phyloP scores from a whole-genome alignment of 2,113 vertebrate genomes.

The Neopipo cinnamomea region DNA sequence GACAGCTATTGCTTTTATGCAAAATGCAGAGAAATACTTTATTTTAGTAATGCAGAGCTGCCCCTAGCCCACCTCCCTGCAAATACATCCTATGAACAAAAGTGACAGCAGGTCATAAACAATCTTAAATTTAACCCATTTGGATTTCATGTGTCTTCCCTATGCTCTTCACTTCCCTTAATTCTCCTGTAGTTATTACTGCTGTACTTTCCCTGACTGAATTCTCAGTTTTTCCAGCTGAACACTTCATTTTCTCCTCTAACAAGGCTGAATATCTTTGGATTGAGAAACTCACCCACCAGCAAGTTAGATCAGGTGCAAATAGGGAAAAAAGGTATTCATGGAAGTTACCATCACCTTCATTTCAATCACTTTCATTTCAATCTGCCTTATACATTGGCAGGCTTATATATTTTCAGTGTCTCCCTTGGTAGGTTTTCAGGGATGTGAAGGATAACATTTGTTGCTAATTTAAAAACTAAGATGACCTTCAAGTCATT shows the following conservation, averaged over 20 bases:
- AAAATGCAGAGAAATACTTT: neutral
- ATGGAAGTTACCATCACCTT: neutral
- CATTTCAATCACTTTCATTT: neutral
- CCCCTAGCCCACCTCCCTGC: fast-evolving
- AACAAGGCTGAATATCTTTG: neutral
- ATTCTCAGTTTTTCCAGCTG: neutral
- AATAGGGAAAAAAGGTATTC: neutral
- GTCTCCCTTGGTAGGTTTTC: neutral
- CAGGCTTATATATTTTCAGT: neutral
- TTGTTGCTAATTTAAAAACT: neutral
- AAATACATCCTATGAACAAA: neutral
- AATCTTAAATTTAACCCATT: neutral
- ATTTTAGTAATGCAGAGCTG: neutral
- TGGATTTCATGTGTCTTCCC: neutral
- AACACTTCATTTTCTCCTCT: neutral
- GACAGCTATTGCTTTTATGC: neutral
- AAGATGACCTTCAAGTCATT: neutral
- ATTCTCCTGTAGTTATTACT: neutral
- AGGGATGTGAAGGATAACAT: neutral
- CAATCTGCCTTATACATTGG: neutral
- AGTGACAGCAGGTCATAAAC: neutral
- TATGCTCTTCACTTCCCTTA: neutral
- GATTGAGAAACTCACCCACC: neutral
- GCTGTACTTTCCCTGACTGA: neutral
- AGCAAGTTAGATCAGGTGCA: neutral